Evolutionary conservation across 37 sponge, comb jelly and placozoan genomes (phyloP).

Genomic region (Haliclona indistincta): DNA sequence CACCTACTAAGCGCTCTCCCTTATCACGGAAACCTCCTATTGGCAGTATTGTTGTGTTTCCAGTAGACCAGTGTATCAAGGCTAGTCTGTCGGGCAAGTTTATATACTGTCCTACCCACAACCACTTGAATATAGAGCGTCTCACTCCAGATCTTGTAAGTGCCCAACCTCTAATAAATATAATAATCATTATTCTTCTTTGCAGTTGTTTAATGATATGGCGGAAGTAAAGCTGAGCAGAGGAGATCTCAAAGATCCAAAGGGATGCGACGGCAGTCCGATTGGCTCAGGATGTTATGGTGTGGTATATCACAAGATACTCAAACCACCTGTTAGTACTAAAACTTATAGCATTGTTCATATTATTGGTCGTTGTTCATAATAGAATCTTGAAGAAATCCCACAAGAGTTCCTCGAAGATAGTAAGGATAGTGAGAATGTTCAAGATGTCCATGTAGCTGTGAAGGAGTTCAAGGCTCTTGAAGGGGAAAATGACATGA

Average conservation of each 20-base stretch:
- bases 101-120: constrained; percentile 46
- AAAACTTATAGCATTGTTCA: not conserved
- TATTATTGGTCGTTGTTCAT: not conserved
- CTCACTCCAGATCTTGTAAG: constrained; percentile 67
- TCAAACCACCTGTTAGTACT: constrained; percentile 11
- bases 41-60: constrained; percentile 18
- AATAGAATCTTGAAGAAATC: not conserved
- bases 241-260: constrained; percentile 15
- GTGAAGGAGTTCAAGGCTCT: constrained; percentile 46
- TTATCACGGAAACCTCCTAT: not conserved
- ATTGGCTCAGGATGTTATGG: constrained; percentile 3
- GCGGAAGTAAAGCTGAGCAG: constrained; percentile 41
- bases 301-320: constrained; percentile 2
- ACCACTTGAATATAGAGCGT: constrained; percentile 25
- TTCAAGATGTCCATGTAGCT: constrained; percentile 35
- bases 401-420: not conserved
- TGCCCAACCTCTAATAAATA: too few species aligned
- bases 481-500: constrained; percentile 4
- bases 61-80: constrained; percentile 34
- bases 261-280: not conserved
- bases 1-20: not conserved
- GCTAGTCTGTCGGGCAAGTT: constrained; percentile 10
- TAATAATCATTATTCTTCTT: not conserved
- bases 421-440: not conserved
- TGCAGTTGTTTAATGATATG: constrained; percentile 53